Evolutionary conservation across 2,797 vertebrate genomes (phyloP).

Genomic region (Notamacropus eugenii): DNA sequence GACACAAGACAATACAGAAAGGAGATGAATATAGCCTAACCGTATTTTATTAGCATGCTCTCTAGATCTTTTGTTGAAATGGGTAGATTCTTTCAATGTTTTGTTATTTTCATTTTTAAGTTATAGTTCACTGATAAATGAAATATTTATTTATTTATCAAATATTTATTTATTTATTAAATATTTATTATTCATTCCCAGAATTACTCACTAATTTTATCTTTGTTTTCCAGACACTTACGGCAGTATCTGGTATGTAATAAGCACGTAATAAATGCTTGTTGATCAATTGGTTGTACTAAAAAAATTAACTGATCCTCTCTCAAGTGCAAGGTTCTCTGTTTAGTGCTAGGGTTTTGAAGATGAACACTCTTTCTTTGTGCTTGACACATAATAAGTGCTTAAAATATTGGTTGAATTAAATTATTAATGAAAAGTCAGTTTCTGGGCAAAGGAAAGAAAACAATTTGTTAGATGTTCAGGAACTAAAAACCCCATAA

Average conservation of each 20-base stretch:
- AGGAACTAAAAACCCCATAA: neutral
- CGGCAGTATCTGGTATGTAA: neutral
- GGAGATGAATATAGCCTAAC: neutral
- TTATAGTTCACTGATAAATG: neutral
- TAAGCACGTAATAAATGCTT: neutral
- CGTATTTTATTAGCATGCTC: neutral
- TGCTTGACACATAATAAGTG: neutral
- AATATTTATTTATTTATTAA: too few species aligned
- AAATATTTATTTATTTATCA: neutral
- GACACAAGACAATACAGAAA: neutral
- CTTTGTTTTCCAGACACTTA: neutral
- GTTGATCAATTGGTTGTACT: neutral
- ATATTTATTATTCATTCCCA: neutral
- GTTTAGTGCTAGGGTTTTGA: neutral
- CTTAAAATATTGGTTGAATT: neutral
- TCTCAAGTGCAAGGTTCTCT: neutral
- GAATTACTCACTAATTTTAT: neutral
- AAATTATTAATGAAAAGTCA: neutral
- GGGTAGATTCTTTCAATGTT: neutral
- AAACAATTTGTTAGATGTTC: neutral
- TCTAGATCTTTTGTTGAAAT: neutral
- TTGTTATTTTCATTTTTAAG: neutral
- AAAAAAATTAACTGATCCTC: neutral
- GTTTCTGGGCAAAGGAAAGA: neutral
- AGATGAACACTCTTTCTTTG: neutral